These are phyloP conservation scores for Triplophysa rosa DNA, from an alignment of 2,113 vertebrate species.

Conservation along the genomic window DNA sequence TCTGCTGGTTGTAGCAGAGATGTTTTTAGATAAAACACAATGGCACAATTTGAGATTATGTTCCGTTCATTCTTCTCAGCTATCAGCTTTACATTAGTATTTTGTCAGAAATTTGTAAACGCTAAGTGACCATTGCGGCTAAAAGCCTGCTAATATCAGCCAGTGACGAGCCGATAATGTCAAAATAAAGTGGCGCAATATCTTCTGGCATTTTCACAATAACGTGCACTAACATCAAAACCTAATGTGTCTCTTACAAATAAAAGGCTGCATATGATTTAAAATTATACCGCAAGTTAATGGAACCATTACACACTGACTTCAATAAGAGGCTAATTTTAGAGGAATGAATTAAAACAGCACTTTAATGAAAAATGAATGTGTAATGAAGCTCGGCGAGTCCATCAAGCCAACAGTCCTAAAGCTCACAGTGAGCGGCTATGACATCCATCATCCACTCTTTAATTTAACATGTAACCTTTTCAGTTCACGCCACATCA, in stretches of 20 bases:
- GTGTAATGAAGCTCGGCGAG: constrained; percentile 36
- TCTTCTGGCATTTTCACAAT: constrained; percentile 20
- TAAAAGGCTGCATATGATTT: constrained; percentile 18
- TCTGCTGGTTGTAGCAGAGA: neutral
- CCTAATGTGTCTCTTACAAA: constrained; percentile 15
- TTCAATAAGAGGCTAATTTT: constrained; percentile 46
- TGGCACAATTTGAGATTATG: neutral
- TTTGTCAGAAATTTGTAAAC: neutral
- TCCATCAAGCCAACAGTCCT: constrained; percentile 28
- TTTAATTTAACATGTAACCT: constrained; percentile 36
- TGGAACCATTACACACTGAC: constrained; percentile 45
- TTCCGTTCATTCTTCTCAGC: neutral
- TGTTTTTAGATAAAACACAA: neutral
- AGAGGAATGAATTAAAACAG: constrained; percentile 45
- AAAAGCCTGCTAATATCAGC: neutral
- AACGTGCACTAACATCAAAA: constrained; percentile 1
- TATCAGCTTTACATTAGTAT: neutral
- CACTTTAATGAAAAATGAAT: constrained; percentile 49
- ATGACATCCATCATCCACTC: constrained; percentile 32
- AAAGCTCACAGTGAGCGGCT: constrained; percentile 10
- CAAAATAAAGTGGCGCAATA: constrained; percentile 1
- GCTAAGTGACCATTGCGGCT: neutral
- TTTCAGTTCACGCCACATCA: constrained; percentile 42
- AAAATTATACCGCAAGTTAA: constrained; percentile 27
- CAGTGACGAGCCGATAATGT: constrained; percentile 1